phyloP scores from a whole-genome alignment of 2,113 vertebrate species.

The Otocyon megalotis region DNA sequence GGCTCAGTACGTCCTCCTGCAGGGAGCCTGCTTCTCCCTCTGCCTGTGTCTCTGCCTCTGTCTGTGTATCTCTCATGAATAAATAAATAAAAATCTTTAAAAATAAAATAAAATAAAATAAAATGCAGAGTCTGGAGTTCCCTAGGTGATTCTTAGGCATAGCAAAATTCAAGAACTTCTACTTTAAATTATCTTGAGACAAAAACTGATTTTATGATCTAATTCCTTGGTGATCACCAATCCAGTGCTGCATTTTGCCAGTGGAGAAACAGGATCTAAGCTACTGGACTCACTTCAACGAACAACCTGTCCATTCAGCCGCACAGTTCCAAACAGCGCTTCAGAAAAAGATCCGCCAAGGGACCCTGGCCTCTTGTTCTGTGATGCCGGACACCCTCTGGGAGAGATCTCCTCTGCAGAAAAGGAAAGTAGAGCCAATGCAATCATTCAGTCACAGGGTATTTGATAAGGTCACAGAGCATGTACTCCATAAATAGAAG shows the following conservation, averaged over 20 bases:
- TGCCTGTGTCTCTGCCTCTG: too few relatives aligned
- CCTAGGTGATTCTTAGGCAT: neutral
- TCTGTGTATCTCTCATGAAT: too few relatives aligned
- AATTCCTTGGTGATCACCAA: slow-evolving; percentile 34
- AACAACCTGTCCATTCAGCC: neutral
- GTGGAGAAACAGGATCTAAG: slow-evolving; percentile 3
- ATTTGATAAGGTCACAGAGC: neutral
- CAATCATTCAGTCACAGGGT: neutral
- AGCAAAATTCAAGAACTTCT: neutral
- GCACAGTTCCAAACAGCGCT: neutral
- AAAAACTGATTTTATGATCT: slow-evolving; percentile 26
- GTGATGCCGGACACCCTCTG: neutral
- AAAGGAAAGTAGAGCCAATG: neutral
- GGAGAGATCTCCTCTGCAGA: neutral
- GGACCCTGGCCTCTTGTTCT: neutral
- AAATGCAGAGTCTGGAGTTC: neutral
- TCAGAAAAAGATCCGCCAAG: neutral
- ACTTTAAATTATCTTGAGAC: slow-evolving; percentile 13
- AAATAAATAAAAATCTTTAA: too few relatives aligned
- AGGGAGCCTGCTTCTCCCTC: too few relatives aligned
- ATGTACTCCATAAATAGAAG: neutral
- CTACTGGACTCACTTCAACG: neutral
- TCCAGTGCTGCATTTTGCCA: neutral
- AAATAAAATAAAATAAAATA: neutral
- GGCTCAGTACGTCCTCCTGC: neutral